Base-by-base conservation (phyloP, 2,888 invertebrate genomes). In the Magallana nippona region DNA sequence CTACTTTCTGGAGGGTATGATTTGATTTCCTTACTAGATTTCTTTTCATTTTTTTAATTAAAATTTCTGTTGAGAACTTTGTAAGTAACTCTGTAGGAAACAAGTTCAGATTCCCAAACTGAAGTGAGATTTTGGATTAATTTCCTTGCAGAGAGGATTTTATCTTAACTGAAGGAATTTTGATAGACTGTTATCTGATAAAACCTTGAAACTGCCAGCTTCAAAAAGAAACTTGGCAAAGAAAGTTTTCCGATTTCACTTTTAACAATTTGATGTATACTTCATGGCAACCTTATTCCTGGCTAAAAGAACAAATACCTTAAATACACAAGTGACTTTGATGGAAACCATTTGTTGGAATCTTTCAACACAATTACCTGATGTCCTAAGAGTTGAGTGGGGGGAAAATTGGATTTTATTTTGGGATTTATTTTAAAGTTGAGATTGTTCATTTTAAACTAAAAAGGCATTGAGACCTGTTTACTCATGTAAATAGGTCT, bases 141-240 rank as follows among this genome's bases (percentile, higher is more conserved):
- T 71, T 71, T 32, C 27, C 32, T 71, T 27, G 63, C 63, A 71
- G 32, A 27, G 63, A 13, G 22, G 63, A 71, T 71, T 71, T 71
- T 71, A 71, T 71, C 63, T 15, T 11, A 71, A 71, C 63, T 71
- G 63, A 71, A 71, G 63, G 63, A 71, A 71, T 71, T 71, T 71
- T 71, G 63, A 71, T 71, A 71, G 63, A 15, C 22, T 71, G 63
- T 15, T 71, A 71, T 71, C 63, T 71, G 63, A 71, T 71, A 71
- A 71, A 15, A 32, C 22, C 63, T 27, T 71, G 15, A 71, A 22
- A 22, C 63, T 71, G 63, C 63, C 63, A 71, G 32, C 27, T 71
- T 32, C 63, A 71, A 71, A 71, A 71, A 27, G 27, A 71, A 71
- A 71, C 63, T 71, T 71, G 63, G 63, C 63, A 71, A 32, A 71